These are phyloP conservation scores for Galeruca laticollis DNA, from an alignment of 2,888 invertebrate genomes.

Conservation along the genomic window DNA sequence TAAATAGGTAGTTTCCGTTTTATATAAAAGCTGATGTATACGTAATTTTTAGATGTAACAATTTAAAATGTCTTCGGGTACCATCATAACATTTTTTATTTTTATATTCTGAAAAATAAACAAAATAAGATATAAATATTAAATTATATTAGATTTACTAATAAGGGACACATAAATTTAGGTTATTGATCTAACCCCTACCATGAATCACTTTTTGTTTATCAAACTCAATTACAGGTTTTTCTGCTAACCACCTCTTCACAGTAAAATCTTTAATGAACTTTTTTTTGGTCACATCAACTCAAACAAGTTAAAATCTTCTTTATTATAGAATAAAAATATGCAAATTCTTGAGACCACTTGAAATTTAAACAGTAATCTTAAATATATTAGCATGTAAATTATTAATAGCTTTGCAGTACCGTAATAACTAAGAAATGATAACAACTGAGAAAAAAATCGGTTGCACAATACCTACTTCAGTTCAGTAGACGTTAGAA, in stretches of 20 bases:
- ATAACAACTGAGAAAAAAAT: too few relatives aligned
- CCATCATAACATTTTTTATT: too few relatives aligned
- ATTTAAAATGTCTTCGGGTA: too few relatives aligned
- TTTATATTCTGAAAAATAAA: too few relatives aligned
- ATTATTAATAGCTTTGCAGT: constrained; percentile 10
- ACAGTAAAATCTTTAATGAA: not conserved
- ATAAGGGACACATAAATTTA: too few relatives aligned
- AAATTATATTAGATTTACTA: not conserved
- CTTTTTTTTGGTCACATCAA: not conserved
- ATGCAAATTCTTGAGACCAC: constrained; percentile 21
- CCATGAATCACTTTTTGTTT: not conserved
- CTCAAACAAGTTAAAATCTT: not conserved
- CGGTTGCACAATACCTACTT: too few relatives aligned
- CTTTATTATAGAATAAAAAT: constrained; percentile 15
- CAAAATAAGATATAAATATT: too few relatives aligned
- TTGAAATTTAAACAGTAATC: constrained; percentile 20
- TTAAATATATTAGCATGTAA: constrained; percentile 24
- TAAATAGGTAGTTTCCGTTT: too few relatives aligned
- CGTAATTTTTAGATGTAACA: too few relatives aligned
- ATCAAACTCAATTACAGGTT: not conserved
- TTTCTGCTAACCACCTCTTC: not conserved
- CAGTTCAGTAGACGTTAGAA: too few relatives aligned
- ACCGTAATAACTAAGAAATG: not conserved
- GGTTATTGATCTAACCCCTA: not conserved
- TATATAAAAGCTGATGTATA: too few relatives aligned